Evolutionary conservation across 2,888 invertebrate species (phyloP).

Genomic region (Tineola bisselliella): DNA sequence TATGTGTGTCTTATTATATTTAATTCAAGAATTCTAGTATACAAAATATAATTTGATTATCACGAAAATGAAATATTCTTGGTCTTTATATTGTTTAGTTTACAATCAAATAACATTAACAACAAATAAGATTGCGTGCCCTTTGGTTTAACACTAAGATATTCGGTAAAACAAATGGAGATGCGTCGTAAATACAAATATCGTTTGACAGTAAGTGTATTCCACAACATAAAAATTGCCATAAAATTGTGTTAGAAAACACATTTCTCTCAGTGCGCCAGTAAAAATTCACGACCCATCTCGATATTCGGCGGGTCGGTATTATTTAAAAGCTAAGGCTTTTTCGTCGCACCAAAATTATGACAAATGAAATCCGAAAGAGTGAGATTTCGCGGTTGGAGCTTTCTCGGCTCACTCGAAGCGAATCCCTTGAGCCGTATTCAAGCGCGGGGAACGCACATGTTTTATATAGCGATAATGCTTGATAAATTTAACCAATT

Average conservation of each 20-base stretch:
- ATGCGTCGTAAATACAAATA: constrained; percentile 36
- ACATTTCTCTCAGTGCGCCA: constrained; percentile 21
- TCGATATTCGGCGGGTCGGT: constrained; percentile 22
- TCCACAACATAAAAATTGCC: constrained; percentile 28
- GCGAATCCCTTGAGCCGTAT: constrained; percentile 46
- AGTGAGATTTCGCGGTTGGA: constrained; percentile 41
- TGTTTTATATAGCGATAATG: too few relatives aligned
- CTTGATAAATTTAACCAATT: too few relatives aligned
- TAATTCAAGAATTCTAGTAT: too few relatives aligned
- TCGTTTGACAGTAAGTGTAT: constrained; percentile 26
- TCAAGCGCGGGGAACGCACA: not conserved
- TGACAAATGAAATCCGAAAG: constrained; percentile 48
- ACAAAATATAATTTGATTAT: too few relatives aligned
- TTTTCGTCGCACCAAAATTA: constrained; percentile 33
- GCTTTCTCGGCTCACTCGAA: constrained; percentile 27
- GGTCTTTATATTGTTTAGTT: not conserved
- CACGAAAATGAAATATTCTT: too few relatives aligned
- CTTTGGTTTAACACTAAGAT: constrained; percentile 2
- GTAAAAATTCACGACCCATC: constrained; percentile 30
- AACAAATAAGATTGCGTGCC: not conserved
- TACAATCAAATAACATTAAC: constrained; percentile 13
- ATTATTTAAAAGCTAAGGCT: constrained; percentile 30
- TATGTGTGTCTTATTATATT: too few relatives aligned
- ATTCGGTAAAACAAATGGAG: constrained; percentile 18
- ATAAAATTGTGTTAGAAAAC: constrained; percentile 27